Conservation (phyloP, 2,888 invertebrate species). For the Dascillus cervinus region DNA sequence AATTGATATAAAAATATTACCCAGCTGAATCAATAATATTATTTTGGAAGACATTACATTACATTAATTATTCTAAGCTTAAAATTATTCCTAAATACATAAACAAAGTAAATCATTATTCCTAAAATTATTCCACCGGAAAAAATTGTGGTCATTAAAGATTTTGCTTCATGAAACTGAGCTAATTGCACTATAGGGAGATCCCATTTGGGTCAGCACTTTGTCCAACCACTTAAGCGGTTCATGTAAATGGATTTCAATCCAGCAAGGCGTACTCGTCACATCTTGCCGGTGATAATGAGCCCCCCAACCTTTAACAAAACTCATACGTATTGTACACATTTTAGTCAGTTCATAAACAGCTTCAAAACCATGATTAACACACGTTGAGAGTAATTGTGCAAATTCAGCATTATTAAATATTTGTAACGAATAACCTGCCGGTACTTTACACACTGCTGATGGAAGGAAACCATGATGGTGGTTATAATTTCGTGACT, state of each 20-base stretch:
- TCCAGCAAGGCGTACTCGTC: constrained; percentile 99
- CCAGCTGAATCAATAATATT: too few species aligned
- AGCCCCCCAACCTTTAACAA: constrained; percentile 99
- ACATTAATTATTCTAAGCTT: too few species aligned
- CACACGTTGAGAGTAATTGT: constrained; percentile 88
- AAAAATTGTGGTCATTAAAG: background rate
- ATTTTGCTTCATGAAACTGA: constrained; percentile 81
- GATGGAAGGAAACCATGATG: constrained; percentile 98
- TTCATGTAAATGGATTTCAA: constrained; percentile 96
- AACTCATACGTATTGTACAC: constrained; percentile 98
- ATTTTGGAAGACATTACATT: too few species aligned
- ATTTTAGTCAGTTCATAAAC: constrained; percentile 99
- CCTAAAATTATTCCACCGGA: too few species aligned
- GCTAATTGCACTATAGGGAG: constrained; percentile 94
- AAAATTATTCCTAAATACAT: too few species aligned
- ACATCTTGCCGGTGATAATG: constrained; percentile 99
- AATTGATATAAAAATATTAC: too few species aligned
- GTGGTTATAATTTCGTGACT: constrained; percentile 97
- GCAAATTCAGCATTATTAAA: constrained; percentile 99
- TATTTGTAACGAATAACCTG: constrained; percentile 93
- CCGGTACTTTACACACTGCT: constrained; percentile 97
- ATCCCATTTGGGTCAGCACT: constrained; percentile 97
- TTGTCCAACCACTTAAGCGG: constrained; percentile 98
- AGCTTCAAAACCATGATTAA: constrained; percentile 97
- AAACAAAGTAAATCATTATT: too few species aligned